phyloP scores from a whole-genome alignment of 2,797 vertebrate genomes.

The Hydrolagus colliei region DNA sequence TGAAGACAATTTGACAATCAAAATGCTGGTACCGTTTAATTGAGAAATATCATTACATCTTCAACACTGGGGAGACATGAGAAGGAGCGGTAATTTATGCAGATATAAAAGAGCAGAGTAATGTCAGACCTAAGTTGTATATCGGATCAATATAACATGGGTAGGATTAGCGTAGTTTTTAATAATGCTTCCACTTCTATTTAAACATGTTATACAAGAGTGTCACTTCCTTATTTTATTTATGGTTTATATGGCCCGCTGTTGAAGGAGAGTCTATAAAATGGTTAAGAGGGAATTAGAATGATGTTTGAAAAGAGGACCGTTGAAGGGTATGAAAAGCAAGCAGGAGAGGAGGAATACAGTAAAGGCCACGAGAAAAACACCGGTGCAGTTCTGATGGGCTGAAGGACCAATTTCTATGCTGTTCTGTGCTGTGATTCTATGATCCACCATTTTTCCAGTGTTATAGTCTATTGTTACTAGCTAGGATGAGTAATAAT shows the following conservation, averaged over 20 bases:
- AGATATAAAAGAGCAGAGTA: not conserved
- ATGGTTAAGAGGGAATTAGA: not conserved
- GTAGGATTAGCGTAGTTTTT: not conserved
- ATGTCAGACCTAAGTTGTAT: not conserved
- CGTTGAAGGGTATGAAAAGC: too few relatives aligned
- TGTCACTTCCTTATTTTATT: not conserved
- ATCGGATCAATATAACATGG: not conserved
- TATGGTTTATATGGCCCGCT: not conserved
- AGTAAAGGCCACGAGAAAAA: too few relatives aligned
- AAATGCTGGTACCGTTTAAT: not conserved
- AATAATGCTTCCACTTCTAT: not conserved
- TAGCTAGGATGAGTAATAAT: too few relatives aligned
- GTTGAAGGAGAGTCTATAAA: not conserved
- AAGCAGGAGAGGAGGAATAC: too few relatives aligned
- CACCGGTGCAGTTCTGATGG: too few relatives aligned
- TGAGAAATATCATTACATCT: not conserved
- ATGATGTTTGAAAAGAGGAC: not conserved
- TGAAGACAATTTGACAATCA: too few relatives aligned
- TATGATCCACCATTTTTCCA: too few relatives aligned
- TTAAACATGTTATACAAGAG: not conserved
- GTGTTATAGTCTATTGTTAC: too few relatives aligned
- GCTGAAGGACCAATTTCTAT: too few relatives aligned
- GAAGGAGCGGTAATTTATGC: not conserved
- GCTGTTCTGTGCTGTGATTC: too few relatives aligned
- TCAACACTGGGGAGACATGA: not conserved